Base-by-base conservation (phyloP, 2,888 invertebrate genomes). In the Hirtodrosophila confusa region DNA sequence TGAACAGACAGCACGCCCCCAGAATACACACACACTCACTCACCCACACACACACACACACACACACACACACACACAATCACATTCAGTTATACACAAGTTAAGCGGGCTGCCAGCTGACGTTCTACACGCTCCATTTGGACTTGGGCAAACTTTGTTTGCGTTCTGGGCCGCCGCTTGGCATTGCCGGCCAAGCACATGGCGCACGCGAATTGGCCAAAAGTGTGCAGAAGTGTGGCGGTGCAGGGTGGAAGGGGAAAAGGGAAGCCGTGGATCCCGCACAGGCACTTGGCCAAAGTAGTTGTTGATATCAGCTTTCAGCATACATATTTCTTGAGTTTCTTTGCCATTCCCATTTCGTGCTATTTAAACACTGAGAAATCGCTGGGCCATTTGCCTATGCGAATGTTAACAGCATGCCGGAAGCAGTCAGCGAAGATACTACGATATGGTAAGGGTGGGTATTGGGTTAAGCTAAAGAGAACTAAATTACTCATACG, bases 291-390 rank as follows among this genome's bases (percentile, higher is more conserved):
- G 64, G 48, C 51, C 43, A 66, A 68, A 86, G 70, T 73, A 77
- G 77, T 77, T 78, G 75, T 69, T 82, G 86, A 85, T 85, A 85
- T 88, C 88, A 66, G 72, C 86, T 85, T 85, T 85, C 83, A 85
- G 68, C 75, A 55, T 40, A 51, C 37, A 55, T 47, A 54, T 53
- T n/a, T 41, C 53, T 53, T 53, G 47, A 35, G 54, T 65, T 36
- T 54, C 40, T 49, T 50, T 55, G 45, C 55, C 53, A 31, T 48
- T 62, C 57, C 56, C 44, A 31, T 55, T 73, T 77, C 40, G 57
- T 45, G 64, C 61, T 77, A 60, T 67, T 72, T 86, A 83, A 80
- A 63, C 86, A 86, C 48, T 57, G 55, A 17, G 58, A 56, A 75
- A 63, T 49, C 74, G 53, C 33, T 48, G 51, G 17, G 31, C 47